phyloP scores from a whole-genome alignment of 2,888 invertebrate species.

The Schrankia costaestrigalis region DNA sequence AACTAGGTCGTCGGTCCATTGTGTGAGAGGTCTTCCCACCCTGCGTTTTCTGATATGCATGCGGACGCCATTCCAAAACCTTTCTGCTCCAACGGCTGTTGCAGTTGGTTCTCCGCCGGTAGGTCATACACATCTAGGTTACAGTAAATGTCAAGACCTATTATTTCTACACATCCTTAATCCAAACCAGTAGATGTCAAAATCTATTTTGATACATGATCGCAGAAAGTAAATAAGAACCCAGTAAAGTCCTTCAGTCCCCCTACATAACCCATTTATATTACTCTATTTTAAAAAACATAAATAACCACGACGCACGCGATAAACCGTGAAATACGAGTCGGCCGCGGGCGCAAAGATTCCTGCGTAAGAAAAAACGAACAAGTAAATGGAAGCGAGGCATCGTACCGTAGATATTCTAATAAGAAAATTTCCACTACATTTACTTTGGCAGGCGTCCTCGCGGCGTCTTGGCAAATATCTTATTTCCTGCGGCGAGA shows the following conservation, averaged over 20 bases:
- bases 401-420: constrained; percentile 80
- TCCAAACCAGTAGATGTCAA: no score
- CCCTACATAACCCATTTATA: constrained; percentile 13
- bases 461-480: constrained; percentile 81
- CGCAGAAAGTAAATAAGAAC: no score
- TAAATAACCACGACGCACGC: constrained; percentile 45
- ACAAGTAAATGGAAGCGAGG: constrained; percentile 66
- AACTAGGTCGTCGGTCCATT: no score
- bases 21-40: no score
- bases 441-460: constrained; percentile 77
- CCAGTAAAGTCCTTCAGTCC: constrained; percentile 2
- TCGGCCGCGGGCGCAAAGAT: constrained; percentile 55
- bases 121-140: no score
- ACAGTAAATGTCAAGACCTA: no score
- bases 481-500: constrained; percentile 81
- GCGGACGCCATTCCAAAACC: no score
- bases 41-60: no score
- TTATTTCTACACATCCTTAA: no score
- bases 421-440: constrained; percentile 82
- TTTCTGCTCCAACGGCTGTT: no score
- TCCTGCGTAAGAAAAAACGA: constrained; percentile 72
- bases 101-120: no score
- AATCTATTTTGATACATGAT: neutral
- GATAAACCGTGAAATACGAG: constrained; percentile 58
- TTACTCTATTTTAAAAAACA: constrained; percentile 18